Evolutionary conservation across 2,797 vertebrate genomes (phyloP).

Genomic region (Semaprochilodus insignis): DNA sequence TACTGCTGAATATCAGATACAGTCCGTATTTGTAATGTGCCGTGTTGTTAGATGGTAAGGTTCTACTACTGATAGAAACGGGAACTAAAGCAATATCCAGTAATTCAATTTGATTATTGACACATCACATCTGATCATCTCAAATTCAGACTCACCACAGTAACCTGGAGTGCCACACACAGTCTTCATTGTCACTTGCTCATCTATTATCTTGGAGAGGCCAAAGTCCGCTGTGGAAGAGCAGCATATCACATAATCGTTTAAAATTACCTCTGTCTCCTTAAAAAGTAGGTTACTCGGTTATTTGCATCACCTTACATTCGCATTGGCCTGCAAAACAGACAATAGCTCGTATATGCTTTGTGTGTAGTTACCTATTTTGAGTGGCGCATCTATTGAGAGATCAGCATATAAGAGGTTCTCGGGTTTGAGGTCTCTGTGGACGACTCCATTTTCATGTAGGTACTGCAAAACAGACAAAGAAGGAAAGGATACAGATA

Average conservation of each 20-base stretch:
- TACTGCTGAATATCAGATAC: neutral
- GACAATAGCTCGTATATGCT: too few relatives aligned
- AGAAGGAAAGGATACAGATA: slow-evolving; percentile 23
- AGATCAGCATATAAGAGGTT: slow-evolving; percentile 84
- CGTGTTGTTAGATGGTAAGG: too few relatives aligned
- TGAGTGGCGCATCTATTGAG: slow-evolving; percentile 82
- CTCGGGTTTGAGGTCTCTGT: slow-evolving; percentile 87
- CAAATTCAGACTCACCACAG: slow-evolving; percentile 80
- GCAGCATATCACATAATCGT: too few relatives aligned
- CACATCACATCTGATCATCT: neutral
- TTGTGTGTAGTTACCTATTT: slow-evolving; percentile 81
- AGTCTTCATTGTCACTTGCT: slow-evolving; percentile 91
- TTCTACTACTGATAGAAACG: too few relatives aligned
- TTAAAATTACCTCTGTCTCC: neutral
- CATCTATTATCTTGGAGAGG: slow-evolving; percentile 89
- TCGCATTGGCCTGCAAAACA: neutral
- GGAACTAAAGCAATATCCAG: neutral
- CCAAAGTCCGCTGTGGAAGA: slow-evolving; percentile 85
- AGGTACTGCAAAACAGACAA: slow-evolving; percentile 76
- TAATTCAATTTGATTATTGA: neutral
- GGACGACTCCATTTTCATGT: slow-evolving; percentile 85
- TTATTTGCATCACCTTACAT: neutral
- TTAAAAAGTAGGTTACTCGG: neutral
- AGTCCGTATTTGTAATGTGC: too few relatives aligned
- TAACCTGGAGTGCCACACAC: slow-evolving; percentile 90